Conservation (phyloP, 2,888 invertebrate genomes). For the Osedax frankpressi region DNA sequence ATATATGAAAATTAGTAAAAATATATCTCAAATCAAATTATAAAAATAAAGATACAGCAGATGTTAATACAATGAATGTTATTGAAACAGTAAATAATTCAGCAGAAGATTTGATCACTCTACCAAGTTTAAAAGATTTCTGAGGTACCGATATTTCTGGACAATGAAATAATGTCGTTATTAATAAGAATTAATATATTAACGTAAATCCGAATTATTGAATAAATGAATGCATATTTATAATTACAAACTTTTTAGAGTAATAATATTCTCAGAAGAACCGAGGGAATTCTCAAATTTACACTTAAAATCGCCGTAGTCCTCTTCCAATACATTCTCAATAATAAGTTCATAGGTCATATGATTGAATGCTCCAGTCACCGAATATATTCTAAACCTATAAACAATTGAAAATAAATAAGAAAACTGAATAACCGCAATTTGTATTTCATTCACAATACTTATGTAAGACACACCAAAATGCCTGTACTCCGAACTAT, state of each 20-base stretch:
- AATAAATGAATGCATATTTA: not conserved
- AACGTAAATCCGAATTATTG: not conserved
- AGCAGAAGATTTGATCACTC: not conserved
- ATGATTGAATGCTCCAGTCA: slow-evolving; percentile 27
- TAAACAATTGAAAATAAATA: too few species aligned
- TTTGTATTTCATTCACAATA: too few species aligned
- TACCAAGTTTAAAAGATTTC: slow-evolving; percentile 26
- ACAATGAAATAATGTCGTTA: not conserved
- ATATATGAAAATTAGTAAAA: too few species aligned
- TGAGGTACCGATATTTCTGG: slow-evolving; percentile 23
- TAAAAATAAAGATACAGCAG: not conserved
- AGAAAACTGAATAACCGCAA: too few species aligned
- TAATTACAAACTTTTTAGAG: slow-evolving; percentile 22
- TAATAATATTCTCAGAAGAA: slow-evolving; percentile 9
- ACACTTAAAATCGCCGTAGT: slow-evolving; percentile 28
- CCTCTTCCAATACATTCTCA: slow-evolving; percentile 23
- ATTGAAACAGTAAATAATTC: not conserved
- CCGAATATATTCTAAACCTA: slow-evolving; percentile 22
- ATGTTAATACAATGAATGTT: not conserved
- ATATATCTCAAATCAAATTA: too few species aligned
- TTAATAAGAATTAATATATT: not conserved
- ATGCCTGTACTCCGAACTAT: too few species aligned
- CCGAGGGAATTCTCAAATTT: slow-evolving; percentile 25
- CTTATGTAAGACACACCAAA: too few species aligned
- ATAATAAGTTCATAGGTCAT: slow-evolving; percentile 29